Evolutionary conservation across 2,888 invertebrate species (phyloP).

Genomic region (Nephrotoma appendiculata): DNA sequence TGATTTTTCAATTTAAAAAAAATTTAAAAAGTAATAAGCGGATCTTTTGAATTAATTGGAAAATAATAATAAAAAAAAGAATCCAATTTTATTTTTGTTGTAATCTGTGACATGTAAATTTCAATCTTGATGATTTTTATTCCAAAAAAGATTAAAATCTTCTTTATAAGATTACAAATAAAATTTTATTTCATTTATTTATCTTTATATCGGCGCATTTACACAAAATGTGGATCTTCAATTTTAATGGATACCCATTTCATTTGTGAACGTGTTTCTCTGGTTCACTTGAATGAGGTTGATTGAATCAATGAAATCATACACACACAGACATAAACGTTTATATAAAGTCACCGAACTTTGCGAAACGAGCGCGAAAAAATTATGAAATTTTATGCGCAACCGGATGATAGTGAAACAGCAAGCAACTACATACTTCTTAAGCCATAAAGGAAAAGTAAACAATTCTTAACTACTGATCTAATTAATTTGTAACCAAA

Average conservation of each 20-base stretch:
- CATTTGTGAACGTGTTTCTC: background rate
- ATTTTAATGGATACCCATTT: background rate
- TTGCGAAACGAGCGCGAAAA: background rate
- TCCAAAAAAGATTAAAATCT: background rate
- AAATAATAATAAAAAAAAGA: background rate
- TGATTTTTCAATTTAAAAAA: background rate
- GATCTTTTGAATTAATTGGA: background rate
- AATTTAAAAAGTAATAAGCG: background rate
- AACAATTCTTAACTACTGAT: background rate
- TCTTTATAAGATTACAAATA: background rate
- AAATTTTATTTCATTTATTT: background rate
- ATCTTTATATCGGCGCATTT: background rate
- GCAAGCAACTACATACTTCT: background rate
- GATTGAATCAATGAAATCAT: background rate
- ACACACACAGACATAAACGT: too few relatives aligned
- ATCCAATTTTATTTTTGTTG: background rate
- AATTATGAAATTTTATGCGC: background rate
- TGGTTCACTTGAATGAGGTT: background rate
- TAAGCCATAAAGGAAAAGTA: background rate
- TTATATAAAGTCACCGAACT: background rate
- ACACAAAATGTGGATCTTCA: background rate
- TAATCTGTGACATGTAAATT: background rate
- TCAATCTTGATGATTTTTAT: background rate
- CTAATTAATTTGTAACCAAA: background rate
- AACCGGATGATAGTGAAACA: background rate